A percentile compares a stretch with the other conserved stretches of the same genome.
Conservation (phyloP, 2,113 vertebrate genomes). For the Sphaerodactylus townsendi region DNA sequence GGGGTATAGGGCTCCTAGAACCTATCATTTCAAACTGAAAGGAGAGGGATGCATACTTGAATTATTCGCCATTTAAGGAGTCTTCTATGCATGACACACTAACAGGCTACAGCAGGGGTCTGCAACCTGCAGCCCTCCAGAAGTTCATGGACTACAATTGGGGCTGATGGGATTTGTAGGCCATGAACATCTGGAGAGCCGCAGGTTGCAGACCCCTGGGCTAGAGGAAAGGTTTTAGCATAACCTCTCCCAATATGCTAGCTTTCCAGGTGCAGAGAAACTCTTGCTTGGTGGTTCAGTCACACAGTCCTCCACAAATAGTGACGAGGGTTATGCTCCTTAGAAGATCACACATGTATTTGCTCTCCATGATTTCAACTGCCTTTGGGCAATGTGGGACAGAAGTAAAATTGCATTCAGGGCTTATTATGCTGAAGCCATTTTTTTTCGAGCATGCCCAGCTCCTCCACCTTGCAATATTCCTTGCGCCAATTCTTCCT, state of each 20-base stretch:
- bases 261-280: not conserved
- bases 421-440: not conserved
- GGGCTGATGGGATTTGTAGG: too few species aligned
- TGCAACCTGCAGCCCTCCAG: too few species aligned
- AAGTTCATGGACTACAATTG: too few species aligned
- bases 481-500: not conserved
- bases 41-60: too few species aligned
- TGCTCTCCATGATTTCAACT: not conserved
- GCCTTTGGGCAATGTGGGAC: not conserved
- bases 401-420: not conserved
- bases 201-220: too few species aligned
- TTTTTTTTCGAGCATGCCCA: not conserved
- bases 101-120: too few species aligned
- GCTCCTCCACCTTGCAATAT: not conserved
- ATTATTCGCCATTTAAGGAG: not conserved
- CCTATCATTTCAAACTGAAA: too few species aligned
- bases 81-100: not conserved
- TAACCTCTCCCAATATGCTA: not conserved
- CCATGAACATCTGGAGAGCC: too few species aligned
- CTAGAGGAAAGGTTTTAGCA: not conserved
- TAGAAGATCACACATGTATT: too few species aligned
- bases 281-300: not conserved
- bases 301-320: not conserved
- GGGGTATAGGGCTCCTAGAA: too few species aligned
- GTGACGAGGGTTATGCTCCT: not conserved